Evolutionary conservation across 1,140 invertebrate genomes (phyloP).

Genomic region (Pemphigus obesinymphae): DNA sequence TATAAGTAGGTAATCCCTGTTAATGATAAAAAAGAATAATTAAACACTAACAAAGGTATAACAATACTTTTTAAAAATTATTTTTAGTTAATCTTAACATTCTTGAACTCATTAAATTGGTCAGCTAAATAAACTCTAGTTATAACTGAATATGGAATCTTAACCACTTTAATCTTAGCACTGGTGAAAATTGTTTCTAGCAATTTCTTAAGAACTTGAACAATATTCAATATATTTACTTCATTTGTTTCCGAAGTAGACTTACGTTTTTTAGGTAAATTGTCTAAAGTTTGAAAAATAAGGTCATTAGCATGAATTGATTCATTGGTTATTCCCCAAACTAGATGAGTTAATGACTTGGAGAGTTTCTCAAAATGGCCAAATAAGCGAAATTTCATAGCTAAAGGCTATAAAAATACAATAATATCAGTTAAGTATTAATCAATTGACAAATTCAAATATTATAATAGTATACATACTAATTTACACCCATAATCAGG

Average conservation of each 20-base stretch:
- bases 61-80: no score
- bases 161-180: conserved; percentile 69
- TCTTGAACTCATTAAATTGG: conserved; percentile 53
- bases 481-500: conserved; percentile 72
- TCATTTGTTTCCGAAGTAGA: no score
- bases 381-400: conserved; percentile 72
- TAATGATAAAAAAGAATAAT: no score
- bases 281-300: conserved; percentile 69
- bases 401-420: conserved; percentile 62
- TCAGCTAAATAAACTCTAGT: conserved; percentile 58
- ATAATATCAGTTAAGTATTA: not conserved
- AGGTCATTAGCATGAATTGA: conserved; percentile 71
- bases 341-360: conserved; percentile 64
- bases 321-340: conserved; percentile 77
- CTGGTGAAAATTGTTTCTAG: conserved; percentile 59
- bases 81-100: not conserved
- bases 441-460: no score
- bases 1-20: no score
- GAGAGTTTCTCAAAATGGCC: conserved; percentile 67
- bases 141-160: conserved; percentile 72
- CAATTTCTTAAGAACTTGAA: conserved; percentile 68
- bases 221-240: no score
- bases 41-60: no score
- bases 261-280: no score
- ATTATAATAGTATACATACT: conserved; percentile 45